Percentiles rank a stretch among this genome's conserved stretches.
Evolutionary conservation across 2,797 vertebrate species (phyloP).

Genomic region (Apogon talboti): DNA sequence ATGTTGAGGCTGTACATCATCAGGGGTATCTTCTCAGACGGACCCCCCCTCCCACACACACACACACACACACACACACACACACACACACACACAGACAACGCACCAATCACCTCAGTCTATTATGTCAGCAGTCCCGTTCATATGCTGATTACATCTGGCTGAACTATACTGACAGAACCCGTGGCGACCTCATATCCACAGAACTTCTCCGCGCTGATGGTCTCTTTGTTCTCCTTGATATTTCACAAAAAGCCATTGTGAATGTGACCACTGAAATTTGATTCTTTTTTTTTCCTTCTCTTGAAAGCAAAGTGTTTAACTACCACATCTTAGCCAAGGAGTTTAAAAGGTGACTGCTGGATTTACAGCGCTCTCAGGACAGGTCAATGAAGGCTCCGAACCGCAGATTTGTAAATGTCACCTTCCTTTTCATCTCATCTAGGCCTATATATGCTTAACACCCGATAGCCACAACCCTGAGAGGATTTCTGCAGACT

Average conservation of each 20-base stretch:
- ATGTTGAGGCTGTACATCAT: too few species aligned
- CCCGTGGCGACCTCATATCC: constrained; percentile 5
- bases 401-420: constrained; percentile 48
- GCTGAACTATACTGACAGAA: constrained; percentile 10
- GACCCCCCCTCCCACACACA: too few species aligned
- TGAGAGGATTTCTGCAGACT: constrained; percentile 50
- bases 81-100: too few species aligned
- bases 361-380: constrained; percentile 28
- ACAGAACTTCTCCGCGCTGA: constrained; percentile 1
- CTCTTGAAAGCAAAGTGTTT: constrained; percentile 29
- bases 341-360: constrained; percentile 20
- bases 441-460: constrained; percentile 28
- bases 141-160: constrained; percentile 46
- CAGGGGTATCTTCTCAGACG: too few species aligned
- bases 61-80: too few species aligned
- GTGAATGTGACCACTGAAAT: constrained; percentile 65
- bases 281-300: constrained; percentile 49
- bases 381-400: constrained; percentile 27
- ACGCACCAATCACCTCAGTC: constrained; percentile 14
- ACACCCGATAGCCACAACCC: constrained; percentile 48
- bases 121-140: constrained; percentile 10
- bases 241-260: constrained; percentile 69
- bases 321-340: background rate
- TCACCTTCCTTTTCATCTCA: constrained; percentile 49
- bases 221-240: constrained; percentile 28